Conservation (phyloP, 1,140 invertebrate genomes). For the Dufourea novaeangliae region DNA sequence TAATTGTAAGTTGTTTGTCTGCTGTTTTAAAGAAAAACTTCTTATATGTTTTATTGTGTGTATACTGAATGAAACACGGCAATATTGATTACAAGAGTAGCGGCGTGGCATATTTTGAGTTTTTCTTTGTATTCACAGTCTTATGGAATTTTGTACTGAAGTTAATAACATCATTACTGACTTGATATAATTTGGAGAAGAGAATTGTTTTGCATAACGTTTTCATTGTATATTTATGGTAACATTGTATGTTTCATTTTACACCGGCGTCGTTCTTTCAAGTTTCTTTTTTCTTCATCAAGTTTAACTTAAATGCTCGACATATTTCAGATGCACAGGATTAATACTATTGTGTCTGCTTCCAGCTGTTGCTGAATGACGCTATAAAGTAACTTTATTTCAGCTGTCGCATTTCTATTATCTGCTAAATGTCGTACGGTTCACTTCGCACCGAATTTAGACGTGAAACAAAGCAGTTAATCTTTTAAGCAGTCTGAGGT, state of each 20-base stretch:
- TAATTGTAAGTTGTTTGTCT: too few relatives aligned
- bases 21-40: too few relatives aligned
- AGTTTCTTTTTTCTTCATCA: constrained; percentile 5
- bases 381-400: constrained; percentile 46
- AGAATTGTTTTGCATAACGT: background rate
- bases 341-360: constrained; percentile 44
- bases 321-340: constrained; percentile 42
- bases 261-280: background rate
- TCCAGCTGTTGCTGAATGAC: constrained; percentile 46
- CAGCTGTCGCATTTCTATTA: constrained; percentile 41
- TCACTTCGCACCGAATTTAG: constrained; percentile 38
- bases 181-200: background rate
- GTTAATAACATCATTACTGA: background rate
- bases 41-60: too few relatives aligned
- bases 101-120: too few relatives aligned
- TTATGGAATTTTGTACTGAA: too few relatives aligned
- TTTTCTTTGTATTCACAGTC: background rate
- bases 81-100: too few relatives aligned
- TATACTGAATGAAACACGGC: too few relatives aligned
- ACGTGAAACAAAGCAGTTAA: background rate
- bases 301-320: constrained; percentile 20
- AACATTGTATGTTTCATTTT: background rate
- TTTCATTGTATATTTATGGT: background rate
- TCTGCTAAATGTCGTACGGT: constrained; percentile 36
- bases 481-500: background rate